Evolutionary conservation across 2,888 invertebrate genomes (phyloP).

Genomic region (Plebejus anna): DNA sequence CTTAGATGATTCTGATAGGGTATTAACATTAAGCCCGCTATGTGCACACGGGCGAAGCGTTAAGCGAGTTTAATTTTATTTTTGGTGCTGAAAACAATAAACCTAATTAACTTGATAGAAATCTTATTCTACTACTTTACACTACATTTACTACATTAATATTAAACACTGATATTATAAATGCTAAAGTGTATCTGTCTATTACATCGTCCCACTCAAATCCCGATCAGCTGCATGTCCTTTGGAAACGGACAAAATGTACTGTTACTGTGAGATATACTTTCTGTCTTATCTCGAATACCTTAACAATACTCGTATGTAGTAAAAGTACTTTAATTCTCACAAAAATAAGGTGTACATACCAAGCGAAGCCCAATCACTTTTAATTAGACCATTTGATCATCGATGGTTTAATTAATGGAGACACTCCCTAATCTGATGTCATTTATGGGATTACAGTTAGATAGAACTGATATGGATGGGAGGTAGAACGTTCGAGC

Average conservation of each 20-base stretch:
- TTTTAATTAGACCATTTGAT: constrained; percentile 6
- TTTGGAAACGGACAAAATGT: no score
- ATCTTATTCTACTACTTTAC: no score
- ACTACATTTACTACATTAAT: no score
- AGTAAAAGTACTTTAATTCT: background rate
- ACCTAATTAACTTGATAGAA: no score
- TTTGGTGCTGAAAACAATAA: background rate
- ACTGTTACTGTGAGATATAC: no score
- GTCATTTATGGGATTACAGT: constrained; percentile 76
- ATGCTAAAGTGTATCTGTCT: no score
- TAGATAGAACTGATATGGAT: constrained; percentile 72
- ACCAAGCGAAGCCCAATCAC: background rate
- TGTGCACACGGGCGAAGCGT: constrained; percentile 46
- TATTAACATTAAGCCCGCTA: constrained; percentile 48
- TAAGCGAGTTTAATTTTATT: constrained; percentile 30
- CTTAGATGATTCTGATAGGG: constrained; percentile 70
- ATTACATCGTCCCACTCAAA: no score
- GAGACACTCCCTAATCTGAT: constrained; percentile 58
- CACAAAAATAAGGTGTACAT: background rate
- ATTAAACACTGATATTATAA: no score
- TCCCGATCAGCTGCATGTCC: no score
- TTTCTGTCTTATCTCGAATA: no score
- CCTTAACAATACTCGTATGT: background rate
- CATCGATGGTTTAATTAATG: constrained; percentile 25
- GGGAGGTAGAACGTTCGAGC: constrained; percentile 67